phyloP scores from a whole-genome alignment of 2,888 invertebrate genomes.

The Thyatira batis region DNA sequence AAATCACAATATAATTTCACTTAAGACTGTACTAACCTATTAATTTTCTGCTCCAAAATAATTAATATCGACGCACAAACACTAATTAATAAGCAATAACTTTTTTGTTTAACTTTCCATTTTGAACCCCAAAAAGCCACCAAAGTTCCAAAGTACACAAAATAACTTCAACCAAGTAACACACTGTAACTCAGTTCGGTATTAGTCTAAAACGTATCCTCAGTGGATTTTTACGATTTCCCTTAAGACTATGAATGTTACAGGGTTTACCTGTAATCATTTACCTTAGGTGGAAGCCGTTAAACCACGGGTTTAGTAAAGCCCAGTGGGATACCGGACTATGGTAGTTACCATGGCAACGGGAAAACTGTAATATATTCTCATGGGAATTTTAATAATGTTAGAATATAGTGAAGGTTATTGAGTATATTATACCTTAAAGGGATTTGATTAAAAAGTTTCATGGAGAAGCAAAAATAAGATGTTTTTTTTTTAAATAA shows the following conservation, averaged over 20 bases:
- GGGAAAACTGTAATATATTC: not conserved
- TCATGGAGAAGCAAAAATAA: too few species aligned
- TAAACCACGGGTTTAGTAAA: not conserved
- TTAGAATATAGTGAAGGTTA: not conserved
- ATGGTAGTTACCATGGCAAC: not conserved
- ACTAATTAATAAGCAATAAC: too few species aligned
- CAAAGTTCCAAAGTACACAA: too few species aligned
- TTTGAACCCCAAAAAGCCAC: too few species aligned
- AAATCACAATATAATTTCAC: too few species aligned
- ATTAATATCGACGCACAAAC: too few species aligned
- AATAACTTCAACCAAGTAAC: not conserved
- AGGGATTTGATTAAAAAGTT: not conserved
- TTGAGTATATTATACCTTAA: not conserved
- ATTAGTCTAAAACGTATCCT: not conserved
- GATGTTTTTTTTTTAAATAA: too few species aligned
- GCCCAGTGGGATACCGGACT: not conserved
- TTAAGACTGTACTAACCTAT: too few species aligned
- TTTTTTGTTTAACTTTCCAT: too few species aligned
- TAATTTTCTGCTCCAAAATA: too few species aligned
- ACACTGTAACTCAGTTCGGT: not conserved
- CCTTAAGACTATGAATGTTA: not conserved
- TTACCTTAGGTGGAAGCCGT: slow-evolving; percentile 3
- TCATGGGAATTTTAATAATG: not conserved
- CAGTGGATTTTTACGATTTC: not conserved
- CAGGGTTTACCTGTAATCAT: not conserved